These are phyloP conservation scores for Papilio dardanus DNA, from an alignment of 1,140 invertebrate species.

Conservation along the genomic window DNA sequence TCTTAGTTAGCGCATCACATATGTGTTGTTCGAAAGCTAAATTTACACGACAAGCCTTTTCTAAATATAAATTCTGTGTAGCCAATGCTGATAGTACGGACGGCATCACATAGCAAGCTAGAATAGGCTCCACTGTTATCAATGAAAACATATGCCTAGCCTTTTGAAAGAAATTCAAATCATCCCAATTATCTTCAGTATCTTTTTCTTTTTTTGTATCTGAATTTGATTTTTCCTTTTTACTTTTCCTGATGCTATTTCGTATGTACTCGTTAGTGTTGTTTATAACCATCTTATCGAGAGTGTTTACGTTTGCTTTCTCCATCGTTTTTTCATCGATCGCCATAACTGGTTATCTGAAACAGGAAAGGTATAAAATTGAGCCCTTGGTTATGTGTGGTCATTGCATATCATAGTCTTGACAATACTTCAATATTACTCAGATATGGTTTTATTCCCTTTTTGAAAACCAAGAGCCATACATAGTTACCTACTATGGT, in stretches of 20 bases:
- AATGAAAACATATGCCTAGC: slow-evolving; percentile 83
- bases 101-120: slow-evolving; percentile 91
- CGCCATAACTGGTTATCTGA: slow-evolving; percentile 65
- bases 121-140: slow-evolving; percentile 91
- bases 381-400: not conserved
- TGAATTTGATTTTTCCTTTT: slow-evolving; percentile 52
- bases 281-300: slow-evolving; percentile 53
- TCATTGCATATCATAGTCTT: not conserved
- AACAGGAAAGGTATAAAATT: slow-evolving; percentile 49
- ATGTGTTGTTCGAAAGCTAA: slow-evolving; percentile 86
- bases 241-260: slow-evolving; percentile 62
- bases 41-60: slow-evolving; percentile 93
- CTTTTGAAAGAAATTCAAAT: slow-evolving; percentile 82
- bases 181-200: slow-evolving; percentile 65
- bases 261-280: slow-evolving; percentile 61
- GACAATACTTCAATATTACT: too few species aligned
- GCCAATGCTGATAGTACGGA: slow-evolving; percentile 89
- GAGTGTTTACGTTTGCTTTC: slow-evolving; percentile 53
- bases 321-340: slow-evolving; percentile 57
- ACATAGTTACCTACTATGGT: not conserved
- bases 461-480: not conserved
- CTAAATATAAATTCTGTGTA: slow-evolving; percentile 91
- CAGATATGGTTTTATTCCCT: not conserved
- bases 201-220: slow-evolving; percentile 48
- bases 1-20: slow-evolving; percentile 87